Evolutionary conservation across 2,113 vertebrate species (phyloP).

Genomic region (Pyxicephalus adspersus): DNA sequence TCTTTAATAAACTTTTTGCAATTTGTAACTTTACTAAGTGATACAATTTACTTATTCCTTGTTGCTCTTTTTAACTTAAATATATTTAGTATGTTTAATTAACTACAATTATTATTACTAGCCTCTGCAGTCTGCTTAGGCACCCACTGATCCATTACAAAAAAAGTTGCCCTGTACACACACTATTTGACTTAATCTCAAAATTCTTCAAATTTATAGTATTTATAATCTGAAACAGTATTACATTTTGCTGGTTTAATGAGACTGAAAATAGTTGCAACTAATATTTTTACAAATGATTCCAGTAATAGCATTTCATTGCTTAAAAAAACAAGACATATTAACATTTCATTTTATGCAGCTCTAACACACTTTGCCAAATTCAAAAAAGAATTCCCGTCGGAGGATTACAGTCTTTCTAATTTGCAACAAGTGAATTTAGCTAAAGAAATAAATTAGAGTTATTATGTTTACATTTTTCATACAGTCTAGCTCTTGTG

Average conservation of each 20-base stretch:
- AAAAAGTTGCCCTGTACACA: no score
- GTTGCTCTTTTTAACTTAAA: no score
- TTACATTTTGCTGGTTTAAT: not conserved
- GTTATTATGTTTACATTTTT: slow-evolving; percentile 32
- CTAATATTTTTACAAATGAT: slow-evolving; percentile 1
- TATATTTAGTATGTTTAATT: no score
- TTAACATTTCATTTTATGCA: slow-evolving; percentile 35
- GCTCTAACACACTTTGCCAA: slow-evolving; percentile 23
- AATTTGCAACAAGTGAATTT: slow-evolving; percentile 23
- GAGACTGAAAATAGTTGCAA: not conserved
- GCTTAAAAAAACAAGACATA: slow-evolving; percentile 19
- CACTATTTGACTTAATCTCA: not conserved
- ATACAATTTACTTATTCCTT: no score
- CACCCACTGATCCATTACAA: no score
- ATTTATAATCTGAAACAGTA: not conserved
- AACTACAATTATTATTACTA: no score
- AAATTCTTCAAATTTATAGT: not conserved
- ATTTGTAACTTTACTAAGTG: no score
- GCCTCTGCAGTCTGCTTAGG: no score
- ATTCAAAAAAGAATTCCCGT: slow-evolving; percentile 1
- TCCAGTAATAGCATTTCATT: not conserved
- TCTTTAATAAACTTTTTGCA: no score
- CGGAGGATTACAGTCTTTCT: slow-evolving; percentile 18
- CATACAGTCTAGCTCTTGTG: not conserved
- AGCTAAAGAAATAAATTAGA: slow-evolving; percentile 21